These are phyloP conservation scores for Buphagus erythrorhynchus DNA, from an alignment of 2,797 vertebrate genomes.

Conservation along the genomic window DNA sequence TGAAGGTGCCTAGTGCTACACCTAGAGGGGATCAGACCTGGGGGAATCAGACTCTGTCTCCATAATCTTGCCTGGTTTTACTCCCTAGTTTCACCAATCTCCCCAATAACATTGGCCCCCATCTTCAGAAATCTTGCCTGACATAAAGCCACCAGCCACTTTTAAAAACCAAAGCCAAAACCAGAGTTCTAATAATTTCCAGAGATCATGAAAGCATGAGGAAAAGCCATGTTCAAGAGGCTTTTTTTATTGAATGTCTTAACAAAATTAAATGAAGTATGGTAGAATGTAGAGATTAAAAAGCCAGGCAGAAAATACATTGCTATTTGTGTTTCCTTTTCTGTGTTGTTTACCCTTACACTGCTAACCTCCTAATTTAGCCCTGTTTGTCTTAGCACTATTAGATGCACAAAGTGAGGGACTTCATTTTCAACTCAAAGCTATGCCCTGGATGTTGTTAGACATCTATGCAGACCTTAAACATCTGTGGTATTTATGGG, in stretches of 20 bases:
- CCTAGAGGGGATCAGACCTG: not conserved
- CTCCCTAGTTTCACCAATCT: not conserved
- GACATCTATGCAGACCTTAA: not conserved
- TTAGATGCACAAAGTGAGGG: not conserved
- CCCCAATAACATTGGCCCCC: not conserved
- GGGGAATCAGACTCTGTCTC: not conserved
- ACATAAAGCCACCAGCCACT: not conserved
- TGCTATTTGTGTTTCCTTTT: not conserved
- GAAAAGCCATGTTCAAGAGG: not conserved
- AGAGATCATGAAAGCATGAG: not conserved
- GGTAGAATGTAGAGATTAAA: not conserved
- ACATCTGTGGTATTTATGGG: not conserved
- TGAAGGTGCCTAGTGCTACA: not conserved
- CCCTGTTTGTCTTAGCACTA: not conserved
- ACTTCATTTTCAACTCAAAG: not conserved
- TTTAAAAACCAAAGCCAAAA: not conserved
- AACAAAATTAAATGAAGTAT: not conserved
- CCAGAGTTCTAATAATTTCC: constrained; percentile 6
- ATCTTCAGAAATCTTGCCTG: not conserved
- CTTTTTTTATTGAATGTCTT: not conserved
- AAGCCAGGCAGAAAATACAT: not conserved
- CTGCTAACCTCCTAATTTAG: not conserved
- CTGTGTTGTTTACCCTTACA: not conserved
- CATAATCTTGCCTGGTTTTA: not conserved
- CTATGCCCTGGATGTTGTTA: not conserved